phyloP scores from a whole-genome alignment of 1,140 invertebrate genomes.

The Ceratina australensis region DNA sequence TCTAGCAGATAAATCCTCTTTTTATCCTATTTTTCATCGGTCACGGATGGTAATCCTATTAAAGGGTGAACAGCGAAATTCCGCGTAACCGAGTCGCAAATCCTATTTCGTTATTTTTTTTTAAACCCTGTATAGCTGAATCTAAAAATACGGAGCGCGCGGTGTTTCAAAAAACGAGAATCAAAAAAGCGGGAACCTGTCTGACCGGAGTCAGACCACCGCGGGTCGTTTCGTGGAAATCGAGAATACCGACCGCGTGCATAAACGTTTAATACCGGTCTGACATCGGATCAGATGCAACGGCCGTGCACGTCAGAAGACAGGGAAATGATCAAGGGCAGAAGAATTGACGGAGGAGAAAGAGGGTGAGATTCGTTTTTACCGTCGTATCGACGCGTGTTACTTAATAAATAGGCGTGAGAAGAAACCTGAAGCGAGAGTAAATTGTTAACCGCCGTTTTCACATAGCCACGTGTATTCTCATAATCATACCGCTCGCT shows the following conservation, averaged over 20 bases:
- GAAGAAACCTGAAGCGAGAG: background rate
- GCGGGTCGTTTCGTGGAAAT: conserved; percentile 34
- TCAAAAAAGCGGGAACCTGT: conserved; percentile 56
- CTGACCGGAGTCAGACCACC: conserved; percentile 10
- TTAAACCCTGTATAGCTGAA: conserved; percentile 5
- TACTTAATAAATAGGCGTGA: background rate
- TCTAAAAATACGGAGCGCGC: conserved; percentile 58
- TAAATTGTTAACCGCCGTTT: conserved; percentile 15
- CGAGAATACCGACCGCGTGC: conserved; percentile 13
- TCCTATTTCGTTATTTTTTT: background rate
- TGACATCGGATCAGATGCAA: background rate
- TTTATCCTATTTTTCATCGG: background rate
- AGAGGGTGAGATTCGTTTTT: background rate
- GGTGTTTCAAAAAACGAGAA: conserved; percentile 46
- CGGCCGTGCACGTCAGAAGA: background rate
- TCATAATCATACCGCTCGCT: conserved; percentile 4
- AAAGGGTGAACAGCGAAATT: background rate
- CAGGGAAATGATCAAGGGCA: background rate
- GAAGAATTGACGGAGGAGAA: too few species aligned
- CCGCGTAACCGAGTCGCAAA: conserved; percentile 9
- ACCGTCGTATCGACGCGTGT: background rate
- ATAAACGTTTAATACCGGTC: conserved; percentile 3
- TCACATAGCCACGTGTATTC: background rate
- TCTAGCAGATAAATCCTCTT: background rate
- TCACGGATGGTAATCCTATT: conserved; percentile 39